phyloP scores from a whole-genome alignment of 2,797 vertebrate species.

The Gymnoscopelus braueri region DNA sequence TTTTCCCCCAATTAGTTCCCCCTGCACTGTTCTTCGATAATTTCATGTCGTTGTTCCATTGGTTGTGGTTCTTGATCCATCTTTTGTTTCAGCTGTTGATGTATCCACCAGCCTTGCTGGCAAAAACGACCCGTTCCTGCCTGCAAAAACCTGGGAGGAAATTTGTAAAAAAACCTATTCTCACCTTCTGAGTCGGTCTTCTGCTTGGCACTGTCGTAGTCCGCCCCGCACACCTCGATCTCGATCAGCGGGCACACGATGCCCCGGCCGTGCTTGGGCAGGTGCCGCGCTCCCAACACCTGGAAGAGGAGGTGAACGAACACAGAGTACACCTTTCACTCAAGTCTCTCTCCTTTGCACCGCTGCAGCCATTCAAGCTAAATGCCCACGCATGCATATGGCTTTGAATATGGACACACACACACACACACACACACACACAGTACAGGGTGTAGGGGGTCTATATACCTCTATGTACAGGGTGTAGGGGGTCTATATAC shows the following conservation, averaged over 20 bases:
- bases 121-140: too few species aligned
- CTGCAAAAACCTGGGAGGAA: too few species aligned
- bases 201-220: slow-evolving; percentile 93
- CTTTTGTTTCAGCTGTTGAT: too few species aligned
- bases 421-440: not conserved
- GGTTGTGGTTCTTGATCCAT: too few species aligned
- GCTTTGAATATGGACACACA: not conserved
- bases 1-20: too few species aligned
- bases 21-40: too few species aligned
- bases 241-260: slow-evolving; percentile 97
- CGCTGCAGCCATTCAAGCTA: not conserved
- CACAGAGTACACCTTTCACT: not conserved
- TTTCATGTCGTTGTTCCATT: too few species aligned
- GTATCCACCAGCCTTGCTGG: too few species aligned
- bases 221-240: slow-evolving; percentile 95
- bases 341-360: not conserved
- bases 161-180: too few species aligned
- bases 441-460: too few species aligned
- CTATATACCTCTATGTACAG: too few species aligned
- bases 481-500: slow-evolving; percentile 27
- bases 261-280: slow-evolving; percentile 96
- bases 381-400: not conserved
- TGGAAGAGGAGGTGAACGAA: slow-evolving; percentile 52
- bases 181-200: slow-evolving; percentile 96
- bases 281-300: slow-evolving; percentile 94